Base-by-base conservation (phyloP, 2,888 invertebrate species). In the Habroteleia sp. region DNA sequence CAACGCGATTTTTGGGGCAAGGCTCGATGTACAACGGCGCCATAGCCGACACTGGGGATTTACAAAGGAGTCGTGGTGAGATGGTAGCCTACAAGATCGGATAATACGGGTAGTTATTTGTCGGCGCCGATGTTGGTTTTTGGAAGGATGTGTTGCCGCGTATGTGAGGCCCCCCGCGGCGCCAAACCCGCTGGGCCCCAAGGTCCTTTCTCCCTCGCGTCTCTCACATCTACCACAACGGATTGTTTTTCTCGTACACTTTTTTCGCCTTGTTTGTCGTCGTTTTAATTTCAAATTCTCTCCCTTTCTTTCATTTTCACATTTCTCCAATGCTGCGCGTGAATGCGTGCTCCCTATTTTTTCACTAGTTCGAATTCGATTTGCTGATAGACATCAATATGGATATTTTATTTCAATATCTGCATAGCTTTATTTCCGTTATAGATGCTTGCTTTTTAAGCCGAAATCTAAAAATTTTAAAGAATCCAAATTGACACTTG, bases 41-140 rank as follows among this genome's bases (percentile, higher is more conserved):
- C 79, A 80, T 78, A 79, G 79, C 80, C 82, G 79, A 83, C 81
- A 81, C 78, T 81, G 79, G 69, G 77, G 37, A 50, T 80, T 81
- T 79, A 85, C 85, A 87, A 85, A 86, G 83, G 83, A 83, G 81
- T 83, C 85, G 76, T 83, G 86, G 84, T 80, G 85, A 85, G 86
- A 85, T 87, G 86, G 87, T 87, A 88, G 87, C 87, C 82, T 84
- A 82, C 85, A 83, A 85, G 85, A 85, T 85, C 85, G 85, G 84
- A 87, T 87, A 87, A 88, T 86, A 84, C 83, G 85, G 84, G 85
- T 86, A 85, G 86, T 87, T 87, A 87, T 87, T 87, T 87, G 87
- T 87, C 88, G 87, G 86, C 87, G 84, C 84, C 85, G 84, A 87
- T 87, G 87, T 88, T 88, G 88, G 86, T 87, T 88, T 88, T 85